Base-by-base conservation (phyloP, 2,797 vertebrate genomes). In the Limnodromus scolopaceus region DNA sequence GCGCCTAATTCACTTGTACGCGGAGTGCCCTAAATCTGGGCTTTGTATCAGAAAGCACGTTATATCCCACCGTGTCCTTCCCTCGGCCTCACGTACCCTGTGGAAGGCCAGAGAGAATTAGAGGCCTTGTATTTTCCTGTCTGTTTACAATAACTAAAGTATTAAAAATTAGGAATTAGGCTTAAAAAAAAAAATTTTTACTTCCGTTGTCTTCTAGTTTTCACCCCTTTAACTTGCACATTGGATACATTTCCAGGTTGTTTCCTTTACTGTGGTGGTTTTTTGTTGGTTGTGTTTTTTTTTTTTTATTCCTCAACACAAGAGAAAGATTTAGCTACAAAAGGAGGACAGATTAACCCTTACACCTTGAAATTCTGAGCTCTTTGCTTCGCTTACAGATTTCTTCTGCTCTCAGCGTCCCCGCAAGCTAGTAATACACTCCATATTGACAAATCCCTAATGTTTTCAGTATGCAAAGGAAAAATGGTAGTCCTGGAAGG, bases 171-270 rank as follows among this genome's bases (percentile, higher is more conserved):
- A 81, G 10, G 23, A 9, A 74, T 70, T 46, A 58, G 76, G 38
- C 43, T 92, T 84, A 61, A 61, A 66, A 46, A 13, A 48, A 57
- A 90, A 64, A 53, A 77, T 15, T 61, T 90, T 78, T 66, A n/a
- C 45, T 81, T 66, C n/a, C 13, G 30, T 48, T 49, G 48, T 86
- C 65, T 68, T 92, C 30, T 54, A 3, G 6, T 76, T 93, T 63
- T 95, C 36, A 43, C 6, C 25, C 53, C 9, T 77, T 92, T 46
- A 27, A 46, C 28, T 75, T 55, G 11, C 30, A 16, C 14, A 32
- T n/a, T 45, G 57, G 18, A 22, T 55, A 36, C 11, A 13, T 70
- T 71, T 75, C 68, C 63, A 80, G 10, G 34, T 65, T 58, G 58
- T 80, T 75, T 45, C 22, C 51, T 19, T 27, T 38, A 24, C 24